Conservation (phyloP, 2,797 vertebrate genomes). For the Varecia variegata region DNA sequence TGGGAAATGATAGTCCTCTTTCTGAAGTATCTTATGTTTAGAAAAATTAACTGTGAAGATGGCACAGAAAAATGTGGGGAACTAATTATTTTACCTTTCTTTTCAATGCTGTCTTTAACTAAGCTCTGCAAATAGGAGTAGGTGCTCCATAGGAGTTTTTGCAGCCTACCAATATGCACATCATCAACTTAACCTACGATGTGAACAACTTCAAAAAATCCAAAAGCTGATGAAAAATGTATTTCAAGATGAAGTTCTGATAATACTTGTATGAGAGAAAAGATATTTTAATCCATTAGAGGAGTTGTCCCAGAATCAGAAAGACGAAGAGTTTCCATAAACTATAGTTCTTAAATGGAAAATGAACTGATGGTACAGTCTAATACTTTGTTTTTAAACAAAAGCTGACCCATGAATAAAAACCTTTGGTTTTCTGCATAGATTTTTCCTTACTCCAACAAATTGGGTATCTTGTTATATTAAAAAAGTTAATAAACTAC, state of each 20-base stretch:
- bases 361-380: background rate
- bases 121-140: background rate
- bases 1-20: background rate
- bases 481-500: conserved; percentile 3
- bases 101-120: background rate
- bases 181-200: background rate
- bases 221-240: background rate
- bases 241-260: background rate
- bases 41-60: conserved; percentile 7
- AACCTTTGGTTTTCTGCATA: background rate
- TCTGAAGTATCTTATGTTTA: background rate
- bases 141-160: background rate
- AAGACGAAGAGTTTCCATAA: background rate
- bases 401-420: conserved; percentile 11
- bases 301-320: background rate
- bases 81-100: background rate
- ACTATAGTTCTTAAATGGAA: background rate
- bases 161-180: background rate
- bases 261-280: background rate
- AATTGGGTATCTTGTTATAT: conserved; percentile 38
- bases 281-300: background rate
- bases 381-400: background rate
- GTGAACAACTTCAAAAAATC: background rate
- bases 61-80: background rate
- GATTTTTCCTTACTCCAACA: background rate